phyloP scores from a whole-genome alignment of 2,797 vertebrate genomes.

The Lepilemur ruficaudatus region DNA sequence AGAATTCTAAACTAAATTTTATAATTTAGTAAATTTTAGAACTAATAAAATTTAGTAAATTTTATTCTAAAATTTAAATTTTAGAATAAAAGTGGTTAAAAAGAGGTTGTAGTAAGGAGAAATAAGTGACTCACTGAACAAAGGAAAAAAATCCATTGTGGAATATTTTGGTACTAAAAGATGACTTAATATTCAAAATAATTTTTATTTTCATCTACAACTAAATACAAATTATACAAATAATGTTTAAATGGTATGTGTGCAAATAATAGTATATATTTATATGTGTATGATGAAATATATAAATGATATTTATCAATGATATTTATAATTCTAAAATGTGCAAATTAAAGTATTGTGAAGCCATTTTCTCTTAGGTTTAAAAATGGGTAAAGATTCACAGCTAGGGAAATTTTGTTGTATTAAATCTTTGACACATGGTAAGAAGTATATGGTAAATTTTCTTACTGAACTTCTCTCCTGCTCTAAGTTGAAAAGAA shows the following conservation, averaged over 20 bases:
- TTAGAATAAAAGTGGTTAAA: background rate
- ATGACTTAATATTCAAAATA: background rate
- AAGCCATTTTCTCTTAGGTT: background rate
- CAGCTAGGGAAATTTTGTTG: background rate
- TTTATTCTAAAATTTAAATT: no score
- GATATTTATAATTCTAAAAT: background rate
- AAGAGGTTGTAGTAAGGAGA: background rate
- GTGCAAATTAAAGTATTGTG: background rate
- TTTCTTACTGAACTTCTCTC: slow-evolving; percentile 22
- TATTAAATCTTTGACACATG: background rate
- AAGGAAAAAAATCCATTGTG: background rate
- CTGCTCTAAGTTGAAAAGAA: background rate
- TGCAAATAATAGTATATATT: background rate
- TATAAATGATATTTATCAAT: background rate
- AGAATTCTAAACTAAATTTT: no score
- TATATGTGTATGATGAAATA: background rate
- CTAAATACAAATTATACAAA: slow-evolving; percentile 1
- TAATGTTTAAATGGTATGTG: background rate
- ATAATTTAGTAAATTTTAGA: no score
- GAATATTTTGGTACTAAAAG: background rate
- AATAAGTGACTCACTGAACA: background rate
- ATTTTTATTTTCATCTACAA: background rate
- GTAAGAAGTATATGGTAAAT: background rate
- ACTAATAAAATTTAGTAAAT: no score
- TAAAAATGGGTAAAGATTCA: background rate